Percentiles rank a stretch among this genome's conserved stretches.
Evolutionary conservation across 2,888 invertebrate species (phyloP).

Genomic region (Tribolium freemani): DNA sequence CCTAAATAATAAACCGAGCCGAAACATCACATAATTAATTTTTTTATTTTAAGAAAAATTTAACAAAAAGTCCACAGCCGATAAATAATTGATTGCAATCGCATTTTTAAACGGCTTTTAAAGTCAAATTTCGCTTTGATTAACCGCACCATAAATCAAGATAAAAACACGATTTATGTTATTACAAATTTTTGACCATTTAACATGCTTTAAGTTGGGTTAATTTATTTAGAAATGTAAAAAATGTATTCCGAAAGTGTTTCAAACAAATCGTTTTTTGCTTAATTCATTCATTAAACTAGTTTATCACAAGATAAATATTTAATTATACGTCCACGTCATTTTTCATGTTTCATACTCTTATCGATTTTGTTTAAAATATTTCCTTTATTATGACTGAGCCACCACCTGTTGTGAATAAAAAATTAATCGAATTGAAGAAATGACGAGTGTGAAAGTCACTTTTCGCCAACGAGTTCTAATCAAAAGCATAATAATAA

Average conservation of each 20-base stretch:
- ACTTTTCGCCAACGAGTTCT: background rate
- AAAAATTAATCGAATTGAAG: background rate
- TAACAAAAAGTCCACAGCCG: background rate
- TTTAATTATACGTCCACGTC: background rate
- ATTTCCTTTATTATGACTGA: too few species aligned
- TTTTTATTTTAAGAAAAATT: background rate
- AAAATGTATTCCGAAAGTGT: background rate
- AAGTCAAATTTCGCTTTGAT: background rate
- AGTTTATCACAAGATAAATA: background rate
- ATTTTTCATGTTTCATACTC: too few species aligned
- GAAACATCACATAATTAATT: too few species aligned
- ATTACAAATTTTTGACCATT: background rate
- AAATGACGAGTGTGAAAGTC: background rate
- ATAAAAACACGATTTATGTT: background rate
- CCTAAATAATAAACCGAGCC: too few species aligned
- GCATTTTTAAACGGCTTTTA: background rate
- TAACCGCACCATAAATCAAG: background rate
- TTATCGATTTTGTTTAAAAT: too few species aligned
- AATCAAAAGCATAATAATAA: background rate
- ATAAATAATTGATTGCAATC: background rate
- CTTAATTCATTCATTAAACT: background rate
- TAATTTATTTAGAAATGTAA: background rate
- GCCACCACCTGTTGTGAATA: too few species aligned
- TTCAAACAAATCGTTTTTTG: too few species aligned
- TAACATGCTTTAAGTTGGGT: background rate